Base-by-base conservation (phyloP, 2,888 invertebrate genomes). In the Acanthosoma haemorrhoidale region DNA sequence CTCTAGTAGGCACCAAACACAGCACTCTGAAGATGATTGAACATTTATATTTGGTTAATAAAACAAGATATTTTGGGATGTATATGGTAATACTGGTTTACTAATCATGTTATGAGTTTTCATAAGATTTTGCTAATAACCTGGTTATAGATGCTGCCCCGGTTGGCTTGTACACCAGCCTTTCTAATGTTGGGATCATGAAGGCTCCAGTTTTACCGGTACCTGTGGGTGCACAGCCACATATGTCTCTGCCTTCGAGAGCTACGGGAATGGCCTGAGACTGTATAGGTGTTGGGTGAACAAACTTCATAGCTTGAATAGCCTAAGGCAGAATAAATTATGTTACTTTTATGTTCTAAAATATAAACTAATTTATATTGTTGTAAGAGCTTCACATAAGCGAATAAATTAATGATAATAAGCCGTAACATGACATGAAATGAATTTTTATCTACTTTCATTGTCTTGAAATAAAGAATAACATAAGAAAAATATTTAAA, bases 171-270 rank as follows among this genome's bases (percentile, higher is more conserved):
- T 92, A 97, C 11, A 98, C 80, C 72, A 99, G 84, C 73, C 98
- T 85, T 82, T 99, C 99, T 67, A 99, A 79, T 2, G 96, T 95
- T 0, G 99, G 99, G 75, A 99, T 82, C 94, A 99, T 97, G 80
- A 97, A 99, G 0, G 99, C 98, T 0, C 96, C 96, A 0, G 99
- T 99, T 84, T 99, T 99, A 68, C 98, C 97, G 6, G 93, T 91
- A 66, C 99, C 99, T 0, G 98, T 99, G 0, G 97, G 96, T 31
- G 99, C 98, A 83, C 98, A 99, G 9, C 96, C 99, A 82, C 97
- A 98, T 75, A 99, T 88, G 80, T 99, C 99, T 76, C 92, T 87
- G 15, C 97, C 95, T 75, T 93, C 82, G 70, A 99, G 82, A 3
- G 95, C 97, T 9, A 96, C 86, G 1, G 99, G 98, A 79, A 99